Base-by-base conservation (phyloP, 92 coral and sea anemone genomes). In the Isaurus tuberculatus region DNA sequence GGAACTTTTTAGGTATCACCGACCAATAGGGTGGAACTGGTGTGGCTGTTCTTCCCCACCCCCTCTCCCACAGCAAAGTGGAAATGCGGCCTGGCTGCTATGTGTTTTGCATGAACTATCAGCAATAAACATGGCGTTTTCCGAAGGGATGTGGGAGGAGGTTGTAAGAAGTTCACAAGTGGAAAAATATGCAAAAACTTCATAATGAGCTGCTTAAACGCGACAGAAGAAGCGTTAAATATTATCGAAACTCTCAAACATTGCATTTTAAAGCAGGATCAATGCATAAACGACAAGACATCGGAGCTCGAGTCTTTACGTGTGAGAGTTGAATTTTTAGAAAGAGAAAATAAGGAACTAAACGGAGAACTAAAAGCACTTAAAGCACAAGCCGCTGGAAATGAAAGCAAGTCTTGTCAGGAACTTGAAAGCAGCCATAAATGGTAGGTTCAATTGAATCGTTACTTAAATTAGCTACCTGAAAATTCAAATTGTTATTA, bases 261-360 rank as follows among this genome's bases (percentile, higher is more conserved):
- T 28, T 89, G 93, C 68, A 93, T 93, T 58, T 72, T 92, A 75
- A 93, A 84, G 90, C 98, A 93, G 85, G 98, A 93, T 71, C 91
- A 93, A 83, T 72, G 68, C 15, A 93, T 93, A 31, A 94, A 91
- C 51, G 85, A 58, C 8, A 88, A 93, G 75, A 81, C 58, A 25
- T 86, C 89, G 20, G 98, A 93, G 70, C 89, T 86, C 28, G 88
- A 78, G 31, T 68, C 61, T 8, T 75, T 93, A 70, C 88, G 81
- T 46, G 28, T 37, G 0, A 61, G 61, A 19, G 84, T 91, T 27
- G 79, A 63, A 49, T 81, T 73, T 36, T 85, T 93, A 30, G 98
- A 93, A 82, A 88, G 83, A 65, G 98, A 93, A 84, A 85, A 88
- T 44, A 88, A 66, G 70, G 90, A 89, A 81, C 93, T 93, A 67